Evolutionary conservation across 1,140 invertebrate species (phyloP).

Genomic region (Tetragonula clypearis): DNA sequence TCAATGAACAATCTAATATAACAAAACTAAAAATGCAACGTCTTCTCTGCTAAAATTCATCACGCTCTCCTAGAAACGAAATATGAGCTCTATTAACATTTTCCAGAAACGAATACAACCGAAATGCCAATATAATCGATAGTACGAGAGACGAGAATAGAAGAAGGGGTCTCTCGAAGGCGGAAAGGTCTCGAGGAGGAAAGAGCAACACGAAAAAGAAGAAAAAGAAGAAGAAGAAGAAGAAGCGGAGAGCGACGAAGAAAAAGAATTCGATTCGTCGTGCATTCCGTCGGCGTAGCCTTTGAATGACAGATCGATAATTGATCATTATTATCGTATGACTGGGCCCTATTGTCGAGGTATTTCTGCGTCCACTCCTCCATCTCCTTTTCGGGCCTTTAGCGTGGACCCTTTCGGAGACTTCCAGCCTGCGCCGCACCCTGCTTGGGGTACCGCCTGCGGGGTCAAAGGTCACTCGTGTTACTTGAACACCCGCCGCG

Average conservation of each 20-base stretch:
- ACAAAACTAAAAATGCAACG: no score
- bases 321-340: slow-evolving; percentile 81
- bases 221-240: slow-evolving; percentile 56
- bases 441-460: slow-evolving; percentile 66
- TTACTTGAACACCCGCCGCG: slow-evolving; percentile 76
- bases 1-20: no score
- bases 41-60: no score
- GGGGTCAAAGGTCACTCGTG: slow-evolving; percentile 73
- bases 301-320: slow-evolving; percentile 81
- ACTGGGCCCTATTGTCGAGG: slow-evolving; percentile 76
- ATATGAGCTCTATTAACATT: neutral
- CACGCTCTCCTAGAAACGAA: no score
- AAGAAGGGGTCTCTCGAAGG: slow-evolving; percentile 1
- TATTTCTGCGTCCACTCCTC: slow-evolving; percentile 62
- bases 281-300: slow-evolving; percentile 76
- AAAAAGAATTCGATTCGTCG: slow-evolving; percentile 75
- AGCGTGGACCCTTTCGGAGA: slow-evolving; percentile 67
- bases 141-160: no score
- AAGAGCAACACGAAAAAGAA: slow-evolving; percentile 17
- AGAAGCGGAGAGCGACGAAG: slow-evolving; percentile 46
- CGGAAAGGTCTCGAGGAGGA: slow-evolving; percentile 17
- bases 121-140: slow-evolving; percentile 17
- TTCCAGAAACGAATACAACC: slow-evolving; percentile 21
- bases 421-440: slow-evolving; percentile 72
- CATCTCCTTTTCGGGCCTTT: slow-evolving; percentile 56